Conservation (phyloP, 2,888 invertebrate species). For the Athripsodes cinereus region DNA sequence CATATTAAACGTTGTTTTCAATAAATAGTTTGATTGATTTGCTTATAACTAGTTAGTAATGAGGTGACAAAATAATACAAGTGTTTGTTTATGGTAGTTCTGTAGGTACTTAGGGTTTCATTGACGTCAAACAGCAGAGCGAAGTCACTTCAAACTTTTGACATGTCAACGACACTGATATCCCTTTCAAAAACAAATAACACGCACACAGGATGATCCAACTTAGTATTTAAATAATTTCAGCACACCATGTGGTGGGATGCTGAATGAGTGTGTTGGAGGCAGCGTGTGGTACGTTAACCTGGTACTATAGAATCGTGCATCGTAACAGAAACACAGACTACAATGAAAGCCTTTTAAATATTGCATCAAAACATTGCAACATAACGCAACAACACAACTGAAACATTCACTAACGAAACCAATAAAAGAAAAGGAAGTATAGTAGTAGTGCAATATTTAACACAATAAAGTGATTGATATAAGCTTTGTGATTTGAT, state of each 20-base stretch:
- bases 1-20: too few relatives aligned
- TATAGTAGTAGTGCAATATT: not conserved
- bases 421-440: not conserved
- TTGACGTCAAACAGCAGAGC: too few relatives aligned
- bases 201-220: not conserved
- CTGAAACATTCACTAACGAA: not conserved
- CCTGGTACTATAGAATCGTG: not conserved
- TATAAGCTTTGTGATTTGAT: not conserved
- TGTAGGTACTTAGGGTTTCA: too few relatives aligned
- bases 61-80: too few relatives aligned
- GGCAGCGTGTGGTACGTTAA: not conserved
- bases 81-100: too few relatives aligned
- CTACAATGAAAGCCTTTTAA: not conserved
- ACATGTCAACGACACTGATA: too few relatives aligned
- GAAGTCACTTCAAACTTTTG: too few relatives aligned
- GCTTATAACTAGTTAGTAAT: too few relatives aligned
- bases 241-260: not conserved
- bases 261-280: not conserved
- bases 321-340: not conserved
- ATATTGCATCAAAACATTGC: conserved; percentile 7
- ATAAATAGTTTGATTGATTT: too few relatives aligned
- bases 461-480: too few relatives aligned
- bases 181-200: not conserved
- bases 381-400: not conserved
- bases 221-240: not conserved